These are phyloP conservation scores for Mystacornis crossleyi DNA, from an alignment of 2,113 vertebrate species.

Conservation along the genomic window DNA sequence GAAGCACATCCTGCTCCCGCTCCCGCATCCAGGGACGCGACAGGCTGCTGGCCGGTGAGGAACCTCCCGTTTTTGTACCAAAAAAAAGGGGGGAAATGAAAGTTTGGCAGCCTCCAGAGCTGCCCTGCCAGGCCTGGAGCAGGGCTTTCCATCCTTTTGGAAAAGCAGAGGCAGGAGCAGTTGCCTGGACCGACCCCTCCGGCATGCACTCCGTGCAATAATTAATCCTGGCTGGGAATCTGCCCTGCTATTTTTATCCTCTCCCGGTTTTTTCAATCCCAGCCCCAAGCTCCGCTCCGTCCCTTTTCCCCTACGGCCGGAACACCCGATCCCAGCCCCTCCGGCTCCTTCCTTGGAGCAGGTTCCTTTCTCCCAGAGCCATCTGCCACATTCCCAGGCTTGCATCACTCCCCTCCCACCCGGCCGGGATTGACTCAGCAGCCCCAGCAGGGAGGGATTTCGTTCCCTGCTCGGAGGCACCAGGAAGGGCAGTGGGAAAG, in stretches of 20 bases:
- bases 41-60: not conserved
- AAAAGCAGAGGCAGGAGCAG: not conserved
- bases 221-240: not conserved
- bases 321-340: not conserved
- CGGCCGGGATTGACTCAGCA: not conserved
- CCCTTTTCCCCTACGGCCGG: not conserved
- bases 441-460: not conserved
- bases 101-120: not conserved
- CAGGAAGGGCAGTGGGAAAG: not conserved
- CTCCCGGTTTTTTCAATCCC: fast-evolving
- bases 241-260: not conserved
- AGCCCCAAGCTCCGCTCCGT: fast-evolving
- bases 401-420: not conserved
- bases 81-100: fast-evolving
- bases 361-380: not conserved
- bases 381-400: not conserved
- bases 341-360: not conserved
- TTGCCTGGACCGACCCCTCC: not conserved
- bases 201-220: fast-evolving
- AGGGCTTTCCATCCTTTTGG: not conserved
- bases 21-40: fast-evolving
- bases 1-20: fast-evolving
- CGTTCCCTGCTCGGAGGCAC: not conserved
- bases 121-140: not conserved
- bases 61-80: fast-evolving